These are phyloP conservation scores for Campylomormyrus numenius DNA, from an alignment of 2,113 vertebrate species.

Conservation along the genomic window DNA sequence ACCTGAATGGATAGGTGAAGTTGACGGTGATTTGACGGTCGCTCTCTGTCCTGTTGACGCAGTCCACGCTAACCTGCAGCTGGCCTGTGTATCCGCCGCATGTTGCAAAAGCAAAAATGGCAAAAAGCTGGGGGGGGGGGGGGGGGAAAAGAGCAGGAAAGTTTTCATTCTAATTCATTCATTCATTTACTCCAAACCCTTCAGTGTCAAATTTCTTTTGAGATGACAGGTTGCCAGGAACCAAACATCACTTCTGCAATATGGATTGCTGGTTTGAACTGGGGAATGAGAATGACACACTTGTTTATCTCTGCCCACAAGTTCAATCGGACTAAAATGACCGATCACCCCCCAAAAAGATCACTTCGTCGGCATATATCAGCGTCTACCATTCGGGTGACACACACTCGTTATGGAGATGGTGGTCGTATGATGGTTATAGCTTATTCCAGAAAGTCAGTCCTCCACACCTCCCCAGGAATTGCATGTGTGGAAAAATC, in stretches of 20 bases:
- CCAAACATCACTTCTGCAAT: not conserved
- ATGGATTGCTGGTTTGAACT: not conserved
- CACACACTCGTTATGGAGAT: not conserved
- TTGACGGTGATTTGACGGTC: slow-evolving; percentile 81
- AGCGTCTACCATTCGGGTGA: not conserved
- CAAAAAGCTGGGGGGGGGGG: slow-evolving; percentile 77
- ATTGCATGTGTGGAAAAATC: not conserved
- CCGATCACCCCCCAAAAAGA: not conserved
- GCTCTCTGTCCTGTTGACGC: slow-evolving; percentile 80
- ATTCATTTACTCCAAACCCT: not conserved
- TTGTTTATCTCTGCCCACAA: not conserved
- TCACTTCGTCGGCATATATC: not conserved
- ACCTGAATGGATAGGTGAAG: slow-evolving; percentile 95
- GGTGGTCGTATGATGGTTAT: not conserved
- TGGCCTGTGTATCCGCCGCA: slow-evolving; percentile 93
- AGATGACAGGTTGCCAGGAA: not conserved
- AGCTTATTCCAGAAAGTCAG: not conserved
- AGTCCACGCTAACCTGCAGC: slow-evolving; percentile 92
- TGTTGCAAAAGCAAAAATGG: slow-evolving; percentile 99
- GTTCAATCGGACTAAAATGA: not conserved
- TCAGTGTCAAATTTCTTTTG: not conserved
- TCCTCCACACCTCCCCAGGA: not conserved
- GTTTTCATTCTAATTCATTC: not conserved
- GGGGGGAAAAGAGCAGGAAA: slow-evolving; percentile 23
- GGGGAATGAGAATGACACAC: not conserved